These are phyloP conservation scores for Cyanoramphus novaezelandiae DNA, from an alignment of 2,113 vertebrate genomes.

Conservation along the genomic window DNA sequence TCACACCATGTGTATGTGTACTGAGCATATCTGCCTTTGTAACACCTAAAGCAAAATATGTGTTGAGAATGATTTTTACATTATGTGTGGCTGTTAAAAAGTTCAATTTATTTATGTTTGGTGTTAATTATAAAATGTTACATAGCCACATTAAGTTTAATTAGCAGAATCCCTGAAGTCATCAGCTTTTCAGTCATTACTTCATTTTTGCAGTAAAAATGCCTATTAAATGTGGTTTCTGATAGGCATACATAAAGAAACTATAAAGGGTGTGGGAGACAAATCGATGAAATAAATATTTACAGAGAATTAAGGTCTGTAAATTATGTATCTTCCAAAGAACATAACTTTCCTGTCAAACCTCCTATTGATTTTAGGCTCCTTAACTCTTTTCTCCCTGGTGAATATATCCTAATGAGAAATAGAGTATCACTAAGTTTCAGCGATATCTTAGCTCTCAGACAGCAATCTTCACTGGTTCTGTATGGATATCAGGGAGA, in stretches of 20 bases:
- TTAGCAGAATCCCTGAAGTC: neutral
- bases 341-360: constrained; percentile 36
- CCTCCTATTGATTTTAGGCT: constrained; percentile 18
- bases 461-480: neutral
- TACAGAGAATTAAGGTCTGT: constrained; percentile 46
- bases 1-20: neutral
- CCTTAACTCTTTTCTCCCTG: neutral
- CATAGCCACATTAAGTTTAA: neutral
- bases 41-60: neutral
- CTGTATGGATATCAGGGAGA: neutral
- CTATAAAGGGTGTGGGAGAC: neutral
- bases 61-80: neutral
- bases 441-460: neutral
- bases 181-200: neutral
- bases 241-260: constrained; percentile 1
- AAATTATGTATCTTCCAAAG: constrained; percentile 50
- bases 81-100: neutral
- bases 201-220: neutral
- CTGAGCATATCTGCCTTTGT: neutral
- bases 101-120: neutral
- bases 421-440: neutral
- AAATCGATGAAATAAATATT: constrained; percentile 73
- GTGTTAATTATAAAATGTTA: neutral
- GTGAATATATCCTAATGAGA: neutral
- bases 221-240: neutral